phyloP scores from a whole-genome alignment of 2,888 invertebrate species.

The Nomada flava region DNA sequence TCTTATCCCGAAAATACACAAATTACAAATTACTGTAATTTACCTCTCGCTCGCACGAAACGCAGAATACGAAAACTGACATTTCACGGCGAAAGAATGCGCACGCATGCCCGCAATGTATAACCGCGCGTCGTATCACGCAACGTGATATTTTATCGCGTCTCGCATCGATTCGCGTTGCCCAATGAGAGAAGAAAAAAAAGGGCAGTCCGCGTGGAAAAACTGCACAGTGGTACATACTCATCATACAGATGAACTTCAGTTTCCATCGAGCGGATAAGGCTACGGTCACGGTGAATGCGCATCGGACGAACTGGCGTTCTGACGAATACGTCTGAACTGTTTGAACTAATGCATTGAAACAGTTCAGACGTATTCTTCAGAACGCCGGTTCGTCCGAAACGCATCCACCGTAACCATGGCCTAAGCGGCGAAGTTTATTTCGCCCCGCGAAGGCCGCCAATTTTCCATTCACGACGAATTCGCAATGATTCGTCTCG shows the following conservation, averaged over 20 bases:
- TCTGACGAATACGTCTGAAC: no score
- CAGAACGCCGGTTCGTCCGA: no score
- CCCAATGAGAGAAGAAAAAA: conserved; percentile 15
- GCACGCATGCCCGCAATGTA: neutral
- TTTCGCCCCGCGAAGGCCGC: conserved; percentile 3
- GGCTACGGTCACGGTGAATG: no score
- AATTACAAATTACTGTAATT: conserved; percentile 18
- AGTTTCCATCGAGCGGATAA: neutral
- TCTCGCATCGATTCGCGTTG: conserved; percentile 19
- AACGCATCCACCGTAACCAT: no score
- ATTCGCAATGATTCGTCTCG: conserved; percentile 22
- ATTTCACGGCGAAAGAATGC: neutral
- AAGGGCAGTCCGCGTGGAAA: neutral
- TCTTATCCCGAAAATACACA: neutral
- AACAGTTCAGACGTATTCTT: no score
- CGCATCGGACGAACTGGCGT: no score
- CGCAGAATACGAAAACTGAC: conserved; percentile 16
- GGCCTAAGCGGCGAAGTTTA: neutral
- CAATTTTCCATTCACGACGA: conserved; percentile 35
- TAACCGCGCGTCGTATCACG: conserved; percentile 16
- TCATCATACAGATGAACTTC: conserved; percentile 10
- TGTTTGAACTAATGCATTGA: no score
- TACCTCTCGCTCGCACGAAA: neutral
- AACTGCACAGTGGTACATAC: neutral
- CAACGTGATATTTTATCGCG: conserved; percentile 30